phyloP scores from a whole-genome alignment of 2,888 invertebrate species.

The Dysmachus trigonus region DNA sequence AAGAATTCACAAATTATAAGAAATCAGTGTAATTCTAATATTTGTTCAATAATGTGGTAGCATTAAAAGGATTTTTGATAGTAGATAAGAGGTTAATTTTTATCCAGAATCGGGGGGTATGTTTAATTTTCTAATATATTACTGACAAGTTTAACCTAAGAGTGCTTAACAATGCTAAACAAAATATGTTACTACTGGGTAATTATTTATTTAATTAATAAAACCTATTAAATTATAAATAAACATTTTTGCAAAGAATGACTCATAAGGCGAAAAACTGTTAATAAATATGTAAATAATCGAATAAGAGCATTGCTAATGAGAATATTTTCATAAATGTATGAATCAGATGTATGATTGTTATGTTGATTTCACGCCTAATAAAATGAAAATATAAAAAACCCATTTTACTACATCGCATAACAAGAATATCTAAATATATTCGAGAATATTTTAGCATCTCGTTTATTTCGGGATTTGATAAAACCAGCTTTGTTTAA shows the following conservation, averaged over 20 bases:
- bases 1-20: too few species aligned
- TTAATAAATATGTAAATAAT: not conserved
- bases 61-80: too few species aligned
- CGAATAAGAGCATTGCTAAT: not conserved
- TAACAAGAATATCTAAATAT: not conserved
- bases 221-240: not conserved
- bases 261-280: not conserved
- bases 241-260: not conserved
- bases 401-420: not conserved
- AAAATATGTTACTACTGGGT: not conserved
- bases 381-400: not conserved
- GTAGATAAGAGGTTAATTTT: too few species aligned
- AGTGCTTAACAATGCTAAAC: not conserved
- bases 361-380: not conserved
- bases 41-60: too few species aligned
- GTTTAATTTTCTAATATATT: too few species aligned
- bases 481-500: not conserved
- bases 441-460: not conserved
- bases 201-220: not conserved
- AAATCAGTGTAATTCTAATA: too few species aligned
- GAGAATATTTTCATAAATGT: not conserved
- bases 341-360: not conserved
- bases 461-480: not conserved
- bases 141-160: not conserved
- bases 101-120: too few species aligned